Percentiles rank a stretch among this genome's conserved stretches.
Evolutionary conservation across 2,797 vertebrate genomes (phyloP).

Genomic region (Urosaurus nigricauda): DNA sequence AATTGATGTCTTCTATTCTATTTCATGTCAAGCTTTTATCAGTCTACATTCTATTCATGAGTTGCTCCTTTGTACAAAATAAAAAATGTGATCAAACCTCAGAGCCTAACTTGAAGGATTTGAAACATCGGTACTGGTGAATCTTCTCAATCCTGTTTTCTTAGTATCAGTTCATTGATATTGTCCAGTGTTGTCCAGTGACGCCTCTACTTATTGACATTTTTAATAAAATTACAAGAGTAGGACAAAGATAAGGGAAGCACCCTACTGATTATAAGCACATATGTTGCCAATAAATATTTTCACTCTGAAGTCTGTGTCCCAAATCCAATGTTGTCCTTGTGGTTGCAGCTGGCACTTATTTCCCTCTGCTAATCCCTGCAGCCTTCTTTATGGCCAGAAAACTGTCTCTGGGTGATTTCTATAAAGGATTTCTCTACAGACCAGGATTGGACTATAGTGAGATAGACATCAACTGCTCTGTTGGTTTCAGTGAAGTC

Average conservation of each 20-base stretch:
- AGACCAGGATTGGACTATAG: background rate
- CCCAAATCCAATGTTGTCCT: background rate
- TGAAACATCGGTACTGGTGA: background rate
- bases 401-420: too few relatives aligned
- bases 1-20: background rate
- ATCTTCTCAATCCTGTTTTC: background rate
- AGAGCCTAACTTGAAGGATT: background rate
- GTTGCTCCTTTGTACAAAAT: background rate
- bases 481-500: background rate
- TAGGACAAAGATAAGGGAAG: background rate
- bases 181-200: background rate
- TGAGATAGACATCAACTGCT: background rate
- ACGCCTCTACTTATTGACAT: background rate
- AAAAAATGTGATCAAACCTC: background rate
- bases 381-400: too few relatives aligned
- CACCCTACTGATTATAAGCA: background rate
- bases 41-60: background rate
- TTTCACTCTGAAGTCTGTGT: too few relatives aligned
- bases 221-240: background rate
- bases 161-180: background rate
- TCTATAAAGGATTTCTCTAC: too few relatives aligned
- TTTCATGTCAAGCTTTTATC: conserved; percentile 1
- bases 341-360: too few relatives aligned
- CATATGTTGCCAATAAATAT: background rate
- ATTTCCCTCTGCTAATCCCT: too few relatives aligned